Conservation (phyloP, 2,888 invertebrate genomes). For the Chrysodeixis includens region DNA sequence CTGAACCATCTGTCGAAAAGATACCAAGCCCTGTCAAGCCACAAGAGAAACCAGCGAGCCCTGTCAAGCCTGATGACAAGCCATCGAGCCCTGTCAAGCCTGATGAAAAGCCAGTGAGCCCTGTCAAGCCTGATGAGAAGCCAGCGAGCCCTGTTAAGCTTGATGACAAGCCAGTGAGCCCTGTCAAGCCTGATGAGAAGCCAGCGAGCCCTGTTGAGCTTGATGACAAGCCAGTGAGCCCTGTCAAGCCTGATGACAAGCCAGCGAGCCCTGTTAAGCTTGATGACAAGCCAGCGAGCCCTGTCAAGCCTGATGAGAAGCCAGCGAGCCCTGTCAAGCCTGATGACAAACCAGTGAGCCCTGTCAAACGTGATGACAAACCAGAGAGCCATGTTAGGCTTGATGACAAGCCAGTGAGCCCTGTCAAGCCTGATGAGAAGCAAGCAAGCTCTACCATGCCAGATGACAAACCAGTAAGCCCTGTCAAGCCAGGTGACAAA, state of each 20-base stretch:
- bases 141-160: neutral
- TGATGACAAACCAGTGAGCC: no score
- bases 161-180: neutral
- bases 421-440: constrained; percentile 20
- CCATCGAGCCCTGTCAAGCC: constrained; percentile 3
- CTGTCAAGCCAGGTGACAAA: constrained; percentile 12
- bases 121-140: constrained; percentile 13
- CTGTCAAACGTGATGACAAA: no score
- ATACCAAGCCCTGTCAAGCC: neutral
- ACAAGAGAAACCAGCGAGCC: constrained; percentile 14
- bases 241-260: neutral
- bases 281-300: constrained; percentile 10
- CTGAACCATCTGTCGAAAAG: neutral
- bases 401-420: constrained; percentile 9
- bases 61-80: neutral
- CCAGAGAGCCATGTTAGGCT: constrained; percentile 1
- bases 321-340: no score
- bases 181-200: neutral
- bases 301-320: constrained; percentile 18
- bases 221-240: constrained; percentile 11
- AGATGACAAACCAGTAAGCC: constrained; percentile 20
- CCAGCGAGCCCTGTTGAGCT: neutral
- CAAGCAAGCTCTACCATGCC: constrained; percentile 17
- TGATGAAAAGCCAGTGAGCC: constrained; percentile 21
- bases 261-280: neutral